These are phyloP conservation scores for Cassiopea andromeda DNA, from an alignment of 30 jellyfish, hydroid and myxozoan species.

Conservation along the genomic window DNA sequence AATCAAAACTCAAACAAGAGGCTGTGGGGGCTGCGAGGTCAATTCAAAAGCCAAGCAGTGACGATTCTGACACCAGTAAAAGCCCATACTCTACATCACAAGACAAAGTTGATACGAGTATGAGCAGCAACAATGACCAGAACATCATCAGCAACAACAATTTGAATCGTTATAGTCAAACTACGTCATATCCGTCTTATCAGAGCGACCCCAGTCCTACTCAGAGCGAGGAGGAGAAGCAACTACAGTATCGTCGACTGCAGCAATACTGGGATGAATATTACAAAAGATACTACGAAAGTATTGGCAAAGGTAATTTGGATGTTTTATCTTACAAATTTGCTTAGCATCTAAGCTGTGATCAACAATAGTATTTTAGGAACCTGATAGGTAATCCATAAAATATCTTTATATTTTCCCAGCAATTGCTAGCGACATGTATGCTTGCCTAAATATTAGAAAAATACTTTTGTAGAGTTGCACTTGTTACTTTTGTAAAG, in stretches of 20 bases:
- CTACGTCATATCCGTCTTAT: background rate
- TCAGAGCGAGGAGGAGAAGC: constrained; percentile 1
- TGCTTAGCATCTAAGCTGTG: no score
- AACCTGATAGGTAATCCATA: no score
- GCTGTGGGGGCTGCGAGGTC: constrained; percentile 75
- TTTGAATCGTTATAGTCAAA: background rate
- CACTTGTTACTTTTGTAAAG: no score
- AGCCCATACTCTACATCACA: background rate
- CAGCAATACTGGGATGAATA: constrained; percentile 66
- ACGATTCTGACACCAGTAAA: background rate
- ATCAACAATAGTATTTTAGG: no score
- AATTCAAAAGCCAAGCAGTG: constrained; percentile 16
- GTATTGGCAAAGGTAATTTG: constrained; percentile 39
- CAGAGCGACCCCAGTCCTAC: constrained; percentile 1
- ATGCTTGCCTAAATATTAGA: no score
- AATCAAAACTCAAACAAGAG: constrained; percentile 43
- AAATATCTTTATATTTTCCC: no score
- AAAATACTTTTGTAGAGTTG: no score
- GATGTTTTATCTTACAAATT: background rate
- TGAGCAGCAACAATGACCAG: constrained; percentile 4
- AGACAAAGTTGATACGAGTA: background rate
- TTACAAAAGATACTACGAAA: constrained; percentile 57
- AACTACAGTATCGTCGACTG: constrained; percentile 22
- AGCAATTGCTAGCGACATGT: no score
- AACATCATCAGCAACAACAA: constrained; percentile 5